These are phyloP conservation scores for Prionace glauca DNA, from an alignment of 2,797 vertebrate genomes.

Conservation along the genomic window DNA sequence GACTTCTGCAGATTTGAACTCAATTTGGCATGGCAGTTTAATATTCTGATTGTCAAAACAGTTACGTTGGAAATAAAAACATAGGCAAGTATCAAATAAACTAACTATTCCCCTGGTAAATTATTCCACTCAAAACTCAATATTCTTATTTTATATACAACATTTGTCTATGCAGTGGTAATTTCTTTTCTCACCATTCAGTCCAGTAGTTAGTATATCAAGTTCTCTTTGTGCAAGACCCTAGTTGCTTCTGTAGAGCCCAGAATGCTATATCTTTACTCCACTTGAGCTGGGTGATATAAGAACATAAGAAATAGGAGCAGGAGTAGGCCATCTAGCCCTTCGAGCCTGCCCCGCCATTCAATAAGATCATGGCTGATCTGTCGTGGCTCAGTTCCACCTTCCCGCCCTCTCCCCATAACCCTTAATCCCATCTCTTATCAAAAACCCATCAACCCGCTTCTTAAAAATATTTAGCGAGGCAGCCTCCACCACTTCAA, in stretches of 20 bases:
- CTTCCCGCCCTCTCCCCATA: too few relatives aligned
- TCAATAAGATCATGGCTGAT: too few relatives aligned
- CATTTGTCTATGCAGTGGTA: not conserved
- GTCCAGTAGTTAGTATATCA: not conserved
- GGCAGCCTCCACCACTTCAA: too few relatives aligned
- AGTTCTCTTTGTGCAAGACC: not conserved
- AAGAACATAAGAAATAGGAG: too few relatives aligned
- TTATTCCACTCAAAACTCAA: not conserved
- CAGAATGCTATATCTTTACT: not conserved
- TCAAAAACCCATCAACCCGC: too few relatives aligned
- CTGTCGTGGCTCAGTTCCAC: too few relatives aligned
- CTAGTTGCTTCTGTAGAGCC: not conserved
- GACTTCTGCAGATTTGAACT: not conserved
- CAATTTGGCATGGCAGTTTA: not conserved
- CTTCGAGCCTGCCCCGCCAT: too few relatives aligned
- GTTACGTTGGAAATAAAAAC: too few relatives aligned
- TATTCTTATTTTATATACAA: not conserved
- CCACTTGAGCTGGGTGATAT: not conserved
- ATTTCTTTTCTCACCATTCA: not conserved
- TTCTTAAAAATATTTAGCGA: too few relatives aligned
- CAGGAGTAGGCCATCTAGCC: too few relatives aligned
- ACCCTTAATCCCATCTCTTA: too few relatives aligned
- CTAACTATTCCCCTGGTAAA: not conserved
- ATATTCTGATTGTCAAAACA: not conserved
- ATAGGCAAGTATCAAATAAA: not conserved